Conservation (phyloP, 2,113 vertebrate genomes). For the pig (Sus scrofa) region DNA sequence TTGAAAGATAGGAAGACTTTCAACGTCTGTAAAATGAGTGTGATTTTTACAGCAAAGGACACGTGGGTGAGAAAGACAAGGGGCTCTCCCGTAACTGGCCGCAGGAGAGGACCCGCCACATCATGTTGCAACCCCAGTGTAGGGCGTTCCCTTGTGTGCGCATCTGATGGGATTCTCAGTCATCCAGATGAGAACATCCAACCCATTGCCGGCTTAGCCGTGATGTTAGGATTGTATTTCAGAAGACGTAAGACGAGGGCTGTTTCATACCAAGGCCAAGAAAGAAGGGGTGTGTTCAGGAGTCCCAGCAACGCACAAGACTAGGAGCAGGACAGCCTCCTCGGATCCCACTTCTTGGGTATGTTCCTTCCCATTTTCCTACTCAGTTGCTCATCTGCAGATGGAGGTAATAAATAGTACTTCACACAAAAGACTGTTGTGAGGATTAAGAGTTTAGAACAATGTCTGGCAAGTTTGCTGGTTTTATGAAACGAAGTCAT, state of each 20-base stretch:
- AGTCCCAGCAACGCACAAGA: not conserved
- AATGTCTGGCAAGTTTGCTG: not conserved
- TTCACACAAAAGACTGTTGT: not conserved
- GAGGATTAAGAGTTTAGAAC: not conserved
- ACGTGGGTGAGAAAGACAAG: not conserved
- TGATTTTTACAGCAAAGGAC: no score
- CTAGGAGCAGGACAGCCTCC: fast-evolving
- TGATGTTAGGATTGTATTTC: not conserved
- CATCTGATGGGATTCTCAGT: not conserved
- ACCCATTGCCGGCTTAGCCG: not conserved
- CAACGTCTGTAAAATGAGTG: not conserved
- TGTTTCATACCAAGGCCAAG: not conserved
- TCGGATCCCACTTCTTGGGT: fast-evolving
- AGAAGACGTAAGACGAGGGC: not conserved
- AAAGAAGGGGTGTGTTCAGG: not conserved
- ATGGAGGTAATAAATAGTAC: not conserved
- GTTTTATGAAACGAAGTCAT: not conserved
- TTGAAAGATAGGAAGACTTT: no score
- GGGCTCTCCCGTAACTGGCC: fast-evolving
- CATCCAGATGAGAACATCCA: not conserved
- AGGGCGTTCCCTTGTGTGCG: fast-evolving
- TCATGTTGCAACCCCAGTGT: not conserved
- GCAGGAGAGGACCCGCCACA: fast-evolving
- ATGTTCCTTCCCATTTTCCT: not conserved
- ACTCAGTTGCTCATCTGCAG: not conserved